phyloP scores from a whole-genome alignment of 1,140 invertebrate genomes.

The Eriocheir sinensis region DNA sequence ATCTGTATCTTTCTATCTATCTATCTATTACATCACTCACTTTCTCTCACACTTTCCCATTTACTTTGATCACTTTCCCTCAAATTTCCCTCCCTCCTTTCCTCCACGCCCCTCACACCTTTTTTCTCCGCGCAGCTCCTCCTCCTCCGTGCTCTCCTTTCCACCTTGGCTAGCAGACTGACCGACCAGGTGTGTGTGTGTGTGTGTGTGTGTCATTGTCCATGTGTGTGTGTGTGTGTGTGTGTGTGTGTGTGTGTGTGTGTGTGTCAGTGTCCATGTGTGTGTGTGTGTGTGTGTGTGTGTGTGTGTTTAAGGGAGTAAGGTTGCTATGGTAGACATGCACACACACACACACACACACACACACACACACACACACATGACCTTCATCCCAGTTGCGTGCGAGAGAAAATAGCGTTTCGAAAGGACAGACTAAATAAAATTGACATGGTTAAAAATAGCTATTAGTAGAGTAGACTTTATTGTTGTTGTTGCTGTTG shows the following conservation, averaged over 20 bases:
- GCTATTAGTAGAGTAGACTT: no score
- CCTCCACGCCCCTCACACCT: neutral
- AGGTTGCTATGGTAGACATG: neutral
- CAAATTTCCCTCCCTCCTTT: neutral
- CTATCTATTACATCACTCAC: no score
- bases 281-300: neutral
- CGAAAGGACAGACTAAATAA: no score
- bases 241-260: constrained; percentile 3
- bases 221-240: constrained; percentile 18
- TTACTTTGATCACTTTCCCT: neutral
- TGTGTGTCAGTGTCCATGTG: no score
- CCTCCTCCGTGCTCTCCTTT: neutral
- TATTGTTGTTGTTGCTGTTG: neutral
- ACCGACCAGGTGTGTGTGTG: constrained; percentile 20
- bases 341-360: neutral
- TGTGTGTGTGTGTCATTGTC: neutral
- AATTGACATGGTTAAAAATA: no score
- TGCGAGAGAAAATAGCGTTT: neutral
- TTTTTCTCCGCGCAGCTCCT: neutral
- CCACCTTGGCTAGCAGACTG: neutral
- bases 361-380: constrained; percentile 22
- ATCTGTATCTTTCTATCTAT: no score
- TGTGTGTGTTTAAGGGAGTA: neutral
- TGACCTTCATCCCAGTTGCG: neutral
- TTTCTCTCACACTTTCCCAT: no score